A percentile compares a stretch with the other conserved stretches of the same genome.
phyloP scores from a whole-genome alignment of 1,140 invertebrate genomes.

The Tribolium castaneum region DNA sequence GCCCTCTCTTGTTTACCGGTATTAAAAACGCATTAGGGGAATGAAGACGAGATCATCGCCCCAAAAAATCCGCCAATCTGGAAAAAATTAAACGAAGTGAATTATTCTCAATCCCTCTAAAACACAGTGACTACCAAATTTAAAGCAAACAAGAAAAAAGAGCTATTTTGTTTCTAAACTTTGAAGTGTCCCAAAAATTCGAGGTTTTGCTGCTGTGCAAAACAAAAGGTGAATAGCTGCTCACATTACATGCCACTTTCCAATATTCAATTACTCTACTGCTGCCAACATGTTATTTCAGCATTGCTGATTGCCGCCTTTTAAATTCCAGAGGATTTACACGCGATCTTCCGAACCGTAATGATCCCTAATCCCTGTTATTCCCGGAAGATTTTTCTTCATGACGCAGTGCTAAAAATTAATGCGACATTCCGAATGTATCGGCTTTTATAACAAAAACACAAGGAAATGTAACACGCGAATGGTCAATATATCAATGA shows the following conservation, averaged over 20 bases:
- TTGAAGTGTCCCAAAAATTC: no score
- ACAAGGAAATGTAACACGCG: not conserved
- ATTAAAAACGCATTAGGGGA: slow-evolving; percentile 42
- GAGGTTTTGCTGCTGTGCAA: no score
- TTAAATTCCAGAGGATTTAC: slow-evolving; percentile 22
- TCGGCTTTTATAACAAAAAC: slow-evolving; percentile 13
- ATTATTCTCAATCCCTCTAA: no score
- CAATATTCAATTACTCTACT: slow-evolving; percentile 38
- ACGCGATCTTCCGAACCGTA: not conserved
- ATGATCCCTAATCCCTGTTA: not conserved
- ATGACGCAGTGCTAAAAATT: not conserved
- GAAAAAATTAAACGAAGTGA: no score
- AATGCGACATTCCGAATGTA: not conserved
- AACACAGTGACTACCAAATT: no score
- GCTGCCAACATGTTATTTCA: slow-evolving; percentile 21
- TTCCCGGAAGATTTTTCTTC: not conserved
- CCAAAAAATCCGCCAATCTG: no score
- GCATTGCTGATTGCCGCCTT: slow-evolving; percentile 28
- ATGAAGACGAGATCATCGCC: no score
- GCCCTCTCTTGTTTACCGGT: not conserved
- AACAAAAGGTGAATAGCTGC: not conserved
- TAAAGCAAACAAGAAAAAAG: no score
- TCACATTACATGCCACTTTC: not conserved
- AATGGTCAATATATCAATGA: slow-evolving; percentile 29
- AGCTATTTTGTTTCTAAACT: no score